Evolutionary conservation across 2,888 invertebrate species (phyloP), one percentile per base, ranked within the genome.

Genomic region (Buathra laborator): DNA sequence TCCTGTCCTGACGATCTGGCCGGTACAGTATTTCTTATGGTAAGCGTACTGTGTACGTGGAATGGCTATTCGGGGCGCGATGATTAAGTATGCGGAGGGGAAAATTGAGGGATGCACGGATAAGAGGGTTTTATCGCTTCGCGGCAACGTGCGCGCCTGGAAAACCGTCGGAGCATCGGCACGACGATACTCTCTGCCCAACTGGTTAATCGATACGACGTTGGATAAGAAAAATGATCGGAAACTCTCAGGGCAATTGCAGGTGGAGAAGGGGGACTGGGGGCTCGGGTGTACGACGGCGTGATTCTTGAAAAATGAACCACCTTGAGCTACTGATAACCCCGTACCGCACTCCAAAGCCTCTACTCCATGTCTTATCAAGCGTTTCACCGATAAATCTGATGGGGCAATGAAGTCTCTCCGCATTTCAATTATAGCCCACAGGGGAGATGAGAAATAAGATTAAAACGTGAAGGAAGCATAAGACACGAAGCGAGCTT

Each of bases 191-290:
- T 46, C 51, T 68, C 51, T 70, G 79, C 72, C 81, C 77, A 82
- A 83, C 76, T 77, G 76, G 78, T 81, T 88, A 87, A 87, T 88
- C 87, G 87, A 88, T 88, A 85, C 72, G 71, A 51, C 51, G 56
- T 67, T 76, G 85, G 78, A 68, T 79, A 83, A 87, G 85, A 88
- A 88, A 88, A 88, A 88, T 88, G 86, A 88, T 87, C 84, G 81
- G 70, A 81, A 79, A 86, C 66, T 78, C 79, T 75, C 48, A 68
- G 68, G 78, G 81, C 80, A 80, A 83, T 85, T 82, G 82, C 64
- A 67, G 48, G 68, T 81, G 59, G 68, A 46, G 77, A 44, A 46
- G 46, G 37, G 70, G 16, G 81, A 37, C 9, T 37, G 37, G 7
- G 37, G 37, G 37, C 37, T 37, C 1, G 37, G 37, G 37, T 37